A percentile compares a stretch with the other conserved stretches of the same genome.
Evolutionary conservation across 2,888 invertebrate species (phyloP).

Genomic region (Xylota sylvarum): DNA sequence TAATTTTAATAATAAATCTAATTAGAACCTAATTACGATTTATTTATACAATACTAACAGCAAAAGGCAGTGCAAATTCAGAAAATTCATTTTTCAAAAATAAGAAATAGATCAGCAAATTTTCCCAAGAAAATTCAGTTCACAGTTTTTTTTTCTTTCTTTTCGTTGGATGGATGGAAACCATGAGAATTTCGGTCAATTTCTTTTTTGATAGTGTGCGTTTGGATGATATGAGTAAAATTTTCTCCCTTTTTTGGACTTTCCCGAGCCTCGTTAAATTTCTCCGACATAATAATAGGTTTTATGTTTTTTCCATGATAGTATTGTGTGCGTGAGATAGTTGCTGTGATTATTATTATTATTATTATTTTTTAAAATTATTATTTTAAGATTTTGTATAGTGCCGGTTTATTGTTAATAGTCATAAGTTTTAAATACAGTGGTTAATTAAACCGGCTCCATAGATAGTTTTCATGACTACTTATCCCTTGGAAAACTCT

Average conservation of each 20-base stretch:
- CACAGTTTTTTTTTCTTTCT: conserved; percentile 19
- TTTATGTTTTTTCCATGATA: conserved; percentile 10
- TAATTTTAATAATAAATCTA: neutral
- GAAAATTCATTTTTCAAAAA: conserved; percentile 19
- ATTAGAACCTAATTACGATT: neutral
- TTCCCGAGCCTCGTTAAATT: conserved; percentile 65
- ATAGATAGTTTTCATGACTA: neutral
- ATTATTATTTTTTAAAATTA: neutral
- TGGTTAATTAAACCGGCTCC: too few relatives aligned
- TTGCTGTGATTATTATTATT: conserved; percentile 31
- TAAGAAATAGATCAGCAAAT: conserved; percentile 37
- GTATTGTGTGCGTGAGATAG: conserved; percentile 18
- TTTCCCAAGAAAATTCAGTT: conserved; percentile 65
- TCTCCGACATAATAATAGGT: conserved; percentile 29
- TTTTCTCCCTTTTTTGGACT: conserved; percentile 46
- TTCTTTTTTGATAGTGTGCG: conserved; percentile 72
- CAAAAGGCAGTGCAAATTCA: conserved; percentile 11
- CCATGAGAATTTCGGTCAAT: conserved; percentile 79
- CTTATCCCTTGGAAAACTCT: conserved; percentile 1
- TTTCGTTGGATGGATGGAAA: conserved; percentile 60
- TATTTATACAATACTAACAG: neutral
- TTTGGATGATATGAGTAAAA: conserved; percentile 66
- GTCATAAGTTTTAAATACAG: too few relatives aligned
- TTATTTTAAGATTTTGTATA: neutral
- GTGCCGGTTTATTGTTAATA: neutral